Base-by-base conservation (phyloP, 2,888 invertebrate genomes). In the Eupithecia dodoneata region DNA sequence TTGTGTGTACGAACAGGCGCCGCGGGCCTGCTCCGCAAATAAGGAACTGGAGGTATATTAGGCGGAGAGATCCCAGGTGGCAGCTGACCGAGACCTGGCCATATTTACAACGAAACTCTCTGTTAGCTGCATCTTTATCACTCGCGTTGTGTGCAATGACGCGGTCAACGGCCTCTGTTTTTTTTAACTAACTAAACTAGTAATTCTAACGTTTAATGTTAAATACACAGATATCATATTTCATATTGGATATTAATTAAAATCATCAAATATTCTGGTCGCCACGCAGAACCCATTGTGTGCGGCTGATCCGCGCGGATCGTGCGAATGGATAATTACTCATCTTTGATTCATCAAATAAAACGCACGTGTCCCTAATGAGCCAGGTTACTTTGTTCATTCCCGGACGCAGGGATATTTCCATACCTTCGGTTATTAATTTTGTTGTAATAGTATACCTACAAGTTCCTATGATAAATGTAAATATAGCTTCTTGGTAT, bases 251-350 rank as follows among this genome's bases (percentile, higher is more conserved):
- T 18, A 59, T 59, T n/a, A 59, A 59, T 59, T 59, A 59, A 18
- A 59, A 18, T 45, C 69, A 69, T 69, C n/a, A 45, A 30, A 49
- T 49, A 70, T 70, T 47, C 70, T 45, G 70, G 12, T 49, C 45
- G 45, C 3, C 30, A 45, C 44, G 9, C 47, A 18, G 9, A 70
- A 70, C 0, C 47, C 44, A 30, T 70, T 70, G 30, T 70, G 47
- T 70, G 70, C 4, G 47, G 4, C 3, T 13, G 12, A 13, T 65
- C 12, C 65, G 65, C 12, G 41, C 5, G 6, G 41, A 66, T 42
- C 42, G 9, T 9, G 55, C 55, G 18, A 9, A 18, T 59, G 18
- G 4, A n/a, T 65, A 41, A 65, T 65, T 65, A 41, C 4, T 65
- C 65, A 65, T 9, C 3, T 42, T 12, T 66, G 41, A 66, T 66